A percentile compares a stretch with the other conserved stretches of the same genome.
phyloP scores from a whole-genome alignment of 1,140 invertebrate genomes.

The Epicauta chinensis region DNA sequence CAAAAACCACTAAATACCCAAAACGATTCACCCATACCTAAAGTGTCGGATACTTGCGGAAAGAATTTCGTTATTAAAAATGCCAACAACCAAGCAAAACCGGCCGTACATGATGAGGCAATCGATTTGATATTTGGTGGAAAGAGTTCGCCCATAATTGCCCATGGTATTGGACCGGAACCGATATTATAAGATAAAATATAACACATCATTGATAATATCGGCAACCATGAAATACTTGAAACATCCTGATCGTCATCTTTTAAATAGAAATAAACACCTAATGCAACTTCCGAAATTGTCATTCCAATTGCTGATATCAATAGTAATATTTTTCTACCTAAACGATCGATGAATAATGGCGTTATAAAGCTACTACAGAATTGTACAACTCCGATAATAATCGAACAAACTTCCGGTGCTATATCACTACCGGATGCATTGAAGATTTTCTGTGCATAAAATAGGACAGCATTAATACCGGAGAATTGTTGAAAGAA shows the following conservation, averaged over 20 bases:
- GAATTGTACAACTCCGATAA: conserved; percentile 66
- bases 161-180: conserved; percentile 77
- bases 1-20: conserved; percentile 71
- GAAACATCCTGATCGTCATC: conserved; percentile 24
- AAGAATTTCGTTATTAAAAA: conserved; percentile 79
- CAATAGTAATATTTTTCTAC: conserved; percentile 64
- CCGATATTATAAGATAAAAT: conserved; percentile 44
- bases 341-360: conserved; percentile 64
- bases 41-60: conserved; percentile 47
- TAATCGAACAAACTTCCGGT: conserved; percentile 57
- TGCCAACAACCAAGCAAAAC: conserved; percentile 68
- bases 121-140: conserved; percentile 66
- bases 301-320: conserved; percentile 59
- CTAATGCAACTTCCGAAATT: conserved; percentile 32
- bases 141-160: conserved; percentile 76
- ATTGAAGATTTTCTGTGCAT: conserved; percentile 64
- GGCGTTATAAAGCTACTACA: conserved; percentile 61
- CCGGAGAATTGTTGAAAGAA: conserved; percentile 74
- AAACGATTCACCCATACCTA: conserved; percentile 66
- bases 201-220: conserved; percentile 27
- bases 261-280: conserved; percentile 30
- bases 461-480: conserved; percentile 75
- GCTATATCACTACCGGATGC: conserved; percentile 50
- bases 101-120: conserved; percentile 66
- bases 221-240: conserved; percentile 26